Evolutionary conservation across 2,797 vertebrate species (phyloP).

Genomic region (Cyprinodon diabolis): DNA sequence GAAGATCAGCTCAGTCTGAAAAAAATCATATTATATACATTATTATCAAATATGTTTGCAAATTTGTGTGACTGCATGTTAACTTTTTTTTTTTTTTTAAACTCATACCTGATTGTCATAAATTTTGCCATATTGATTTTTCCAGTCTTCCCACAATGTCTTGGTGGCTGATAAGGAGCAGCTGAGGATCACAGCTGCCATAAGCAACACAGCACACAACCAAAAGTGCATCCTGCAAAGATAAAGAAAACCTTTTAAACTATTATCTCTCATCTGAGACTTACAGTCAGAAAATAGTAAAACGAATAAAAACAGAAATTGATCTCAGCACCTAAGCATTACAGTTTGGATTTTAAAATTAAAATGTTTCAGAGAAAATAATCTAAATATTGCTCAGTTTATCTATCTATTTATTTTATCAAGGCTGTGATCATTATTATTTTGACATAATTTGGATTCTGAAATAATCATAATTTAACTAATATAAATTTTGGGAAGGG

Average conservation of each 20-base stretch:
- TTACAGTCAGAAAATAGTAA: not conserved
- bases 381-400: not conserved
- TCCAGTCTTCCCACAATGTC: slow-evolving; percentile 69
- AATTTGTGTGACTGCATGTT: not conserved
- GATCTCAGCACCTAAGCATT: not conserved
- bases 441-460: too few relatives aligned
- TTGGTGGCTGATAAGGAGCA: slow-evolving; percentile 20
- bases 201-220: slow-evolving; percentile 14
- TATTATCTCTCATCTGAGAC: not conserved
- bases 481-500: not conserved
- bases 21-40: not conserved
- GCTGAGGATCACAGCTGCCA: not conserved
- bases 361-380: not conserved
- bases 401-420: too few relatives aligned
- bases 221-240: slow-evolving; percentile 49
- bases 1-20: slow-evolving; percentile 62
- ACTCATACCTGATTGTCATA: slow-evolving; percentile 61
- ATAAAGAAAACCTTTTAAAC: not conserved
- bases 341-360: not conserved
- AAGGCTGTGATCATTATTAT: too few relatives aligned
- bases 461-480: not conserved
- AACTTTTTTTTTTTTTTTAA: not conserved
- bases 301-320: not conserved
- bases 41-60: not conserved
- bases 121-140: slow-evolving; percentile 46